Evolutionary conservation across 1,140 invertebrate species (phyloP).

Genomic region (Brachionus plicatilis): DNA sequence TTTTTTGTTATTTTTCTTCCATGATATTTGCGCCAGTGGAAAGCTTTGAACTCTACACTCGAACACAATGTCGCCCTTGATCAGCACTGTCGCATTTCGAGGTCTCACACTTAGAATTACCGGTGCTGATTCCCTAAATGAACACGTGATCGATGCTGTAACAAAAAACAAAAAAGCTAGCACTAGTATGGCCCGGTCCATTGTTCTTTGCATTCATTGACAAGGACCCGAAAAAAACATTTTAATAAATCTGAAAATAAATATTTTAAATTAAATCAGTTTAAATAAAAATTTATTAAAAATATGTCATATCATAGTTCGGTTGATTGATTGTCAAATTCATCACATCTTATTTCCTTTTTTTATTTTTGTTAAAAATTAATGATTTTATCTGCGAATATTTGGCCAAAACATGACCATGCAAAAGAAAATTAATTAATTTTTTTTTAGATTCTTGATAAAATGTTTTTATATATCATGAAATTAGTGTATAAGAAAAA

Average conservation of each 20-base stretch:
- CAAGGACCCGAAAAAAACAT: background rate
- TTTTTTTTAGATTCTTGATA: background rate
- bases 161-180: background rate
- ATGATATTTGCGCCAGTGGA: background rate
- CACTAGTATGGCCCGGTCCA: background rate
- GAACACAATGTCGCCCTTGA: background rate
- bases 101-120: background rate
- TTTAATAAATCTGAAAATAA: background rate
- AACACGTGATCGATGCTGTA: background rate
- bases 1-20: conserved; percentile 28
- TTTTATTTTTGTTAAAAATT: background rate
- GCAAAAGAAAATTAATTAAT: background rate
- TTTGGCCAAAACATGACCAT: background rate
- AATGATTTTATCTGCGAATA: background rate
- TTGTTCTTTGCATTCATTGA: background rate
- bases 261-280: background rate
- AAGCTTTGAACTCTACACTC: background rate
- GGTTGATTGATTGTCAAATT: background rate
- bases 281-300: background rate
- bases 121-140: background rate
- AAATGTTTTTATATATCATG: background rate
- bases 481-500: background rate
- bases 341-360: background rate
- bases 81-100: background rate
- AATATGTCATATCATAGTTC: background rate